Evolutionary conservation across 2,113 vertebrate species (phyloP).

Genomic region (Ciconia boyciana): DNA sequence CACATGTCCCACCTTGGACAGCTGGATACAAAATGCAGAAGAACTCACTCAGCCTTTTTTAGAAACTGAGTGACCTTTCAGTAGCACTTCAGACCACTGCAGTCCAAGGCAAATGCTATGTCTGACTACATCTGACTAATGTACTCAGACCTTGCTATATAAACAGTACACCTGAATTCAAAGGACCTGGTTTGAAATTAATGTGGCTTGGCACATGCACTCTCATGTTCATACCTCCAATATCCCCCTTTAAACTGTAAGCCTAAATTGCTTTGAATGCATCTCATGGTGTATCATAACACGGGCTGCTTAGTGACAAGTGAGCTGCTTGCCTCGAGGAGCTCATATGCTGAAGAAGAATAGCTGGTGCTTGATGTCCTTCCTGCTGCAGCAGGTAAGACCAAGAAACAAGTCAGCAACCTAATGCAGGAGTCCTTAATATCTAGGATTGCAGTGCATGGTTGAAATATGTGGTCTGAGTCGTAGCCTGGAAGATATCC

Average conservation of each 20-base stretch:
- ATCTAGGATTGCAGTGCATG: background rate
- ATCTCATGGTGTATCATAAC: background rate
- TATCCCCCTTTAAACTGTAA: background rate
- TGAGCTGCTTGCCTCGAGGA: background rate
- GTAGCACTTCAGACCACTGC: background rate
- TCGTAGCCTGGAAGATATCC: background rate
- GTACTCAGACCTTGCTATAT: background rate
- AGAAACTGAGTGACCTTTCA: background rate
- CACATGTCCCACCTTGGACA: accelerated
- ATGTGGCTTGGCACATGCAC: background rate
- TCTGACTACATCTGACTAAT: background rate
- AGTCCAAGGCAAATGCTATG: background rate
- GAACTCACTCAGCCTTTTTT: background rate
- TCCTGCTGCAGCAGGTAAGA: background rate
- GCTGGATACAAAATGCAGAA: background rate
- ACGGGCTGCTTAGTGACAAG: background rate
- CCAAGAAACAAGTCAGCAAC: background rate
- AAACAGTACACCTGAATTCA: background rate
- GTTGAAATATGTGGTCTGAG: background rate
- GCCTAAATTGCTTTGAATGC: background rate
- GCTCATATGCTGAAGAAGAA: background rate
- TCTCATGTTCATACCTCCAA: background rate
- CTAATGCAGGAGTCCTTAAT: background rate
- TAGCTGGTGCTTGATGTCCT: background rate
- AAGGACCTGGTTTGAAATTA: background rate